Evolutionary conservation across 2,797 vertebrate genomes (phyloP), one percentile per base, ranked within the genome.

Genomic region (Hippoglossus hippoglossus): DNA sequence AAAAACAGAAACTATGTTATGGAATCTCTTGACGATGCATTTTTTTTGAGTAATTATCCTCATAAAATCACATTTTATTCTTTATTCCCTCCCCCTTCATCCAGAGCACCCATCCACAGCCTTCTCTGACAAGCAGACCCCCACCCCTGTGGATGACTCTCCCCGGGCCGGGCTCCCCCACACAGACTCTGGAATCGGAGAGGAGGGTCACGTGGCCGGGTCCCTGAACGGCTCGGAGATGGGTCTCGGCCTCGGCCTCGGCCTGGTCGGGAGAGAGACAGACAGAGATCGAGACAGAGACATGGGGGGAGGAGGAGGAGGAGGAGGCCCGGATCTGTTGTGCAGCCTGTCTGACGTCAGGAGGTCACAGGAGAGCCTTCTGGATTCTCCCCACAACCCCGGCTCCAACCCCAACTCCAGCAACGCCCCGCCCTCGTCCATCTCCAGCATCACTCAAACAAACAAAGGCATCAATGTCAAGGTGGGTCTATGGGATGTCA

Each of bases 391-490:
- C 5, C 92, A 94, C 65, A 84, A 92, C 76, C 89, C 86, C 18
- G 34, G 83, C 61, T 87, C 87, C 69, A 71, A 51, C 78, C 71
- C 87, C 46, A 86, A 86, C 81, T 67, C 86, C n/a, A 85, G 82
- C 77, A 92, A 93, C 94, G 95, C 89, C 81, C 96, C 97, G 0
- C 94, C 97, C 12, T 94, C 97, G 0, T 98, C 98, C 0, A 98
- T 99, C 93, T 97, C 97, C 75, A 99, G 98, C 91, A 98, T 99
- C 87, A 98, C 97, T 89, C 98, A 99, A 89, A 89, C 94, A 68
- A 98, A 95, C 89, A 99, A 99, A 94, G 97, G 98, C 90, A 99
- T 99, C 88, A 99, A 99, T 71, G 97, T 99, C 46, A 99, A 94
- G 91, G 93, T 93, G 60, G 25, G 85, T 58, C 5, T n/a, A 10